phyloP scores from a whole-genome alignment of 1,140 invertebrate genomes.

The Trichoplusia ni region DNA sequence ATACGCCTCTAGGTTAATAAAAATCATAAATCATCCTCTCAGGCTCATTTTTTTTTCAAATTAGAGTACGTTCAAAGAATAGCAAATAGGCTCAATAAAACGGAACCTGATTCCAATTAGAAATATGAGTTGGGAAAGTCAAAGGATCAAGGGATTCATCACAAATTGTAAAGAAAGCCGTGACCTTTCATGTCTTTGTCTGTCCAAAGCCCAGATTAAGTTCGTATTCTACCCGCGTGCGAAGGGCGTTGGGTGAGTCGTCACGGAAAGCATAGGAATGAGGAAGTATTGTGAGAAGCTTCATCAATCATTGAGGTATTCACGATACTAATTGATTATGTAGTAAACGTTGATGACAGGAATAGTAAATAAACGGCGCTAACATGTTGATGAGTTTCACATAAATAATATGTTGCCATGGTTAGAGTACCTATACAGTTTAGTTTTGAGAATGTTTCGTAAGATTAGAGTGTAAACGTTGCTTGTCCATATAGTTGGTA shows the following conservation, averaged over 20 bases:
- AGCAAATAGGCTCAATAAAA: background rate
- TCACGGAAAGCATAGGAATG: constrained; percentile 5
- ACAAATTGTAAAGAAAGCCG: constrained; percentile 1
- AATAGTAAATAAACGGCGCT: background rate
- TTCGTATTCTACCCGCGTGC: background rate
- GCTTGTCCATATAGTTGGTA: no score
- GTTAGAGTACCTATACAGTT: no score
- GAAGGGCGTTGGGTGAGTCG: background rate
- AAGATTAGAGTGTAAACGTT: no score
- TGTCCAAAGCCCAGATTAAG: background rate
- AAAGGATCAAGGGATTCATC: constrained; percentile 17
- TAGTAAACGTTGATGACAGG: background rate
- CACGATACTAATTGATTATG: background rate
- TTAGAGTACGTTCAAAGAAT: no score
- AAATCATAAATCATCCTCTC: no score
- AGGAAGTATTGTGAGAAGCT: constrained; percentile 6
- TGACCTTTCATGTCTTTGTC: background rate
- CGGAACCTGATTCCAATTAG: background rate
- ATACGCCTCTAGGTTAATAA: no score
- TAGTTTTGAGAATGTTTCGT: no score
- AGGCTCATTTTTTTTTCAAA: no score
- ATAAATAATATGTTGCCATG: no score
- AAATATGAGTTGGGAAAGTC: background rate
- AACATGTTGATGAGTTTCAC: background rate
- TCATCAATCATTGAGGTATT: background rate